Evolutionary conservation across 2,797 vertebrate species (phyloP).

Genomic region (Pipistrellus nathusii): DNA sequence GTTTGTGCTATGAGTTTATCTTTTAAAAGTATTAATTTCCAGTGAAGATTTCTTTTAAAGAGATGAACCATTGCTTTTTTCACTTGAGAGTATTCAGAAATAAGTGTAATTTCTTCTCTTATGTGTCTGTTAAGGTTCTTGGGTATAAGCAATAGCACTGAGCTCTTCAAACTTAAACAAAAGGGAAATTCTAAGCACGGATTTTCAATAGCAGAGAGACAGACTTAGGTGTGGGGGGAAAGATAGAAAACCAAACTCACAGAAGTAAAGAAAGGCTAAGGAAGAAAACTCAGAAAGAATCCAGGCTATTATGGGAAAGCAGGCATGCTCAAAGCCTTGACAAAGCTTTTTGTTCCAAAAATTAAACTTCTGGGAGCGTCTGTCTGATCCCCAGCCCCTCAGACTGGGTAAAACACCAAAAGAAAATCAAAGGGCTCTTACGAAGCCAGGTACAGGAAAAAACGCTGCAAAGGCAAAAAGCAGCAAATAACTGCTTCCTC

Average conservation of each 20-base stretch:
- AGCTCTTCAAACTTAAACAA: conserved; percentile 51
- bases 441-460: neutral
- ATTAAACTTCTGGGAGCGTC: neutral
- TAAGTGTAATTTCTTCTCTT: conserved; percentile 48
- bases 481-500: neutral
- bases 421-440: neutral
- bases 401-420: neutral
- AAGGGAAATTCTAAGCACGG: conserved; percentile 19
- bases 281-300: neutral
- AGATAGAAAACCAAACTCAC: neutral
- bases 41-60: neutral
- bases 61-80: conserved; percentile 44
- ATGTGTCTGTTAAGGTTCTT: conserved; percentile 23
- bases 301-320: neutral
- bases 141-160: neutral
- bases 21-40: conserved; percentile 58
- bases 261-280: conserved; percentile 13
- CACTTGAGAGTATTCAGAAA: conserved; percentile 49
- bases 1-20: conserved; percentile 25
- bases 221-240: neutral
- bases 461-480: conserved; percentile 16
- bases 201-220: conserved; percentile 37
- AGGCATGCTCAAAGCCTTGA: neutral
- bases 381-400: neutral
- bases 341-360: conserved; percentile 46